Evolutionary conservation across 2,113 vertebrate genomes (phyloP).

Genomic region (Platichthys flesus): DNA sequence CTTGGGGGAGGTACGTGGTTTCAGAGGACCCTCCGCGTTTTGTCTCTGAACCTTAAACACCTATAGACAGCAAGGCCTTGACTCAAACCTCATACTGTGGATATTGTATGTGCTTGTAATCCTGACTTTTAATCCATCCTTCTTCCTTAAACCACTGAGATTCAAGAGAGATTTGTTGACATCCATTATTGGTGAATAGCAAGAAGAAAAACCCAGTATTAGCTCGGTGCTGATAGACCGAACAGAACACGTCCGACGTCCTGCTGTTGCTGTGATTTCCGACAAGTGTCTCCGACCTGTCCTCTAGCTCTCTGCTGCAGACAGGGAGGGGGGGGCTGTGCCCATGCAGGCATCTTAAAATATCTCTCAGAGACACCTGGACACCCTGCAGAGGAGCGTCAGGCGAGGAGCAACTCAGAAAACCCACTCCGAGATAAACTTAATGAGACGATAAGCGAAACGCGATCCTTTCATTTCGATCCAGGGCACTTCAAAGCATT

Average conservation of each 20-base stretch:
- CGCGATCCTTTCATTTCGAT: background rate
- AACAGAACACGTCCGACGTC: background rate
- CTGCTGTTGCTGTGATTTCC: conserved; percentile 24
- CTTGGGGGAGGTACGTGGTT: too few species aligned
- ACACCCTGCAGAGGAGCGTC: conserved; percentile 31
- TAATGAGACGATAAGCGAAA: conserved; percentile 5
- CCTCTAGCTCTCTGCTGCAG: conserved; percentile 4
- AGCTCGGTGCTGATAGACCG: background rate
- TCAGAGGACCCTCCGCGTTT: background rate
- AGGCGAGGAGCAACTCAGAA: conserved; percentile 26
- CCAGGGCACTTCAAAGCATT: background rate
- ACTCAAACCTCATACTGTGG: background rate
- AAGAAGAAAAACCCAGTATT: background rate
- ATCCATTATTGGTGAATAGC: background rate
- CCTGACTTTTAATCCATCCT: background rate
- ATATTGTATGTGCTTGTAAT: background rate
- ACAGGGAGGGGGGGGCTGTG: conserved; percentile 7
- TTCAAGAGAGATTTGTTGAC: background rate
- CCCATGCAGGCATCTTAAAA: conserved; percentile 57
- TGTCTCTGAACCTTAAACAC: too few species aligned
- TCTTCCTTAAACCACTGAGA: background rate
- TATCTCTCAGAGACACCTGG: conserved; percentile 60
- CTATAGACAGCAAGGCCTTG: background rate
- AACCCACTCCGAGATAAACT: conserved; percentile 17
- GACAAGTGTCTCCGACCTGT: conserved; percentile 44